Percentiles rank a stretch among this genome's conserved stretches.
phyloP scores from a whole-genome alignment of 2,113 vertebrate species.

The Raja brachyura region DNA sequence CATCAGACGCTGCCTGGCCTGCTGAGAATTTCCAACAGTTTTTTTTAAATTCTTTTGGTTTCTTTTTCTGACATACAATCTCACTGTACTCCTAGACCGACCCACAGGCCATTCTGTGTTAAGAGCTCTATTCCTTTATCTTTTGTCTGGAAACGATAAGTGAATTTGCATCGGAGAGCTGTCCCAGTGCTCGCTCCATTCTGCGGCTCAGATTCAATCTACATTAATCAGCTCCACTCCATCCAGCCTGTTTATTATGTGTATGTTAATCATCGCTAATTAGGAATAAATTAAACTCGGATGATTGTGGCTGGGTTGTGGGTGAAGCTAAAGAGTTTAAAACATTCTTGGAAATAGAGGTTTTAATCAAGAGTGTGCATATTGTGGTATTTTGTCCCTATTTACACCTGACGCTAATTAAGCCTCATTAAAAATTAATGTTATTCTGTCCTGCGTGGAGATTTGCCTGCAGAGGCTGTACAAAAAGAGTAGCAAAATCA shows the following conservation, averaged over 20 bases:
- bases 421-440: constrained; percentile 1
- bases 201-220: constrained; percentile 13
- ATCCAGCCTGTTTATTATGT: constrained; percentile 10
- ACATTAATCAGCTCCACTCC: constrained; percentile 28
- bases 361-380: constrained; percentile 7
- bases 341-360: constrained; percentile 5
- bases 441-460: neutral
- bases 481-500: neutral
- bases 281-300: constrained; percentile 15
- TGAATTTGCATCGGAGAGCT: neutral
- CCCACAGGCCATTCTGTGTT: neutral
- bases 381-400: constrained; percentile 1
- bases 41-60: too few species aligned
- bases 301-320: neutral
- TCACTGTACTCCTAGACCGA: neutral
- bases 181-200: neutral
- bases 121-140: neutral
- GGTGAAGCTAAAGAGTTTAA: neutral
- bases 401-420: constrained; percentile 29
- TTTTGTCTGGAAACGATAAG: neutral
- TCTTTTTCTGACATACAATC: neutral
- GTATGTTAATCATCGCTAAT: constrained; percentile 31
- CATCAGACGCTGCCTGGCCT: too few species aligned
- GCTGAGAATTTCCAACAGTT: too few species aligned
- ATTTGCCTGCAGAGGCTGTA: neutral